A percentile compares a stretch with the other conserved stretches of the same genome.
Evolutionary conservation across 1,140 invertebrate species (phyloP).

Genomic region (Tetramorium simillimum): DNA sequence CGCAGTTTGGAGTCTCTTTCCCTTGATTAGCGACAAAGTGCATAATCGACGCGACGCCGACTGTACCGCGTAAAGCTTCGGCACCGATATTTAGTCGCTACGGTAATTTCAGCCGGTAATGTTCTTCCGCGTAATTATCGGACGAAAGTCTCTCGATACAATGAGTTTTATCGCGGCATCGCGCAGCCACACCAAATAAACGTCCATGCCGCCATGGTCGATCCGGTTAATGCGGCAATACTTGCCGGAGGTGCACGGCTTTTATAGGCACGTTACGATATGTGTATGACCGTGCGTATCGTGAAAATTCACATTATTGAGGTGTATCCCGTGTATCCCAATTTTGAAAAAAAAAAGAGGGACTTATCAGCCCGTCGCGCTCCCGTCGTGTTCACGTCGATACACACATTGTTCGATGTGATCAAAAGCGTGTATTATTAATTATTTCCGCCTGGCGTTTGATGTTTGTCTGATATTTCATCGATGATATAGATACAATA

Average conservation of each 20-base stretch:
- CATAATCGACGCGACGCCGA: not conserved
- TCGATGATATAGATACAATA: not conserved
- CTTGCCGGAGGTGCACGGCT: not conserved
- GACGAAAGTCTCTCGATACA: conserved; percentile 28
- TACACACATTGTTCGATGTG: not conserved
- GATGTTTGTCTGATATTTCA: not conserved
- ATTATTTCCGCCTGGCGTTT: not conserved
- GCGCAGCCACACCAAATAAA: not conserved
- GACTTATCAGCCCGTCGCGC: conserved; percentile 15
- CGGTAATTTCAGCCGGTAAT: conserved; percentile 12
- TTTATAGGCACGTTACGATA: conserved; percentile 36
- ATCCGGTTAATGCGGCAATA: conserved; percentile 18
- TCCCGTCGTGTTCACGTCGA: not conserved
- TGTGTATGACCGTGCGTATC: not conserved
- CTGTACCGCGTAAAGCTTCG: not conserved
- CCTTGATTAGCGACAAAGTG: conserved; percentile 6
- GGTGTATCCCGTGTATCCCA: not conserved
- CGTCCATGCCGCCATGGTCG: not conserved
- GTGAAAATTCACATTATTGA: conserved; percentile 26
- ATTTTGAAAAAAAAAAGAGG: conserved; percentile 16
- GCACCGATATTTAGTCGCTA: conserved; percentile 1
- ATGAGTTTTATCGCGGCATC: conserved; percentile 21
- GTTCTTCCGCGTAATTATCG: conserved; percentile 36
- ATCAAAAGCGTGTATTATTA: conserved; percentile 3
- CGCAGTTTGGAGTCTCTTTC: not conserved